These are phyloP conservation scores for Paracanthobrama guichenoti DNA, from an alignment of 2,113 vertebrate species.

Conservation along the genomic window DNA sequence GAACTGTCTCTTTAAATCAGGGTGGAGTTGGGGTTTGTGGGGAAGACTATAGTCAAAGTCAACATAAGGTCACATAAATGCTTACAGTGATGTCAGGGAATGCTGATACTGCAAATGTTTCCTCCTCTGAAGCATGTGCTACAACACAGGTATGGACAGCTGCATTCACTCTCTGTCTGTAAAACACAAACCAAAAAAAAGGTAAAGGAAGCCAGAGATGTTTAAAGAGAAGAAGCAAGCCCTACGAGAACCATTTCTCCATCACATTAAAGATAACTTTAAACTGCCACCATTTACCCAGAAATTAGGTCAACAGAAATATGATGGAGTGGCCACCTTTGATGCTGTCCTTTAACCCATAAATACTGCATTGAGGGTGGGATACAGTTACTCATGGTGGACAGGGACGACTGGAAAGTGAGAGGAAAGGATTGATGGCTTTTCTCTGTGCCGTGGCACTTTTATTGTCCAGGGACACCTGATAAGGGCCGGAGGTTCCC, in stretches of 20 bases:
- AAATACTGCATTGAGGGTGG: slow-evolving; percentile 45
- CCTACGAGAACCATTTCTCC: background rate
- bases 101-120: slow-evolving; percentile 31
- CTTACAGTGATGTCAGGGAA: slow-evolving; percentile 18
- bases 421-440: slow-evolving; percentile 39
- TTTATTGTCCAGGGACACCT: slow-evolving; percentile 28
- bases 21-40: background rate
- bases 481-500: slow-evolving; percentile 11
- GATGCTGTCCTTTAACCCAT: slow-evolving; percentile 26
- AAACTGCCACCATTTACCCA: slow-evolving; percentile 12
- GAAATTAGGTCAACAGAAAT: slow-evolving; percentile 48
- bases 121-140: slow-evolving; percentile 15
- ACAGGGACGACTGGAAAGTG: background rate
- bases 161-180: background rate
- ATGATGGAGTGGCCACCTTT: slow-evolving; percentile 45
- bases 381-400: slow-evolving; percentile 3
- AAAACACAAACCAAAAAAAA: background rate
- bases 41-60: background rate
- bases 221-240: background rate
- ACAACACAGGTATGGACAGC: background rate
- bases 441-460: slow-evolving; percentile 1
- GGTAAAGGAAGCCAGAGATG: background rate
- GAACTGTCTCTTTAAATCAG: background rate
- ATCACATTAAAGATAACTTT: slow-evolving; percentile 29
- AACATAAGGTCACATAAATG: slow-evolving; percentile 20